Conservation (phyloP, 2,888 invertebrate species). For the Mythimna ferrago region DNA sequence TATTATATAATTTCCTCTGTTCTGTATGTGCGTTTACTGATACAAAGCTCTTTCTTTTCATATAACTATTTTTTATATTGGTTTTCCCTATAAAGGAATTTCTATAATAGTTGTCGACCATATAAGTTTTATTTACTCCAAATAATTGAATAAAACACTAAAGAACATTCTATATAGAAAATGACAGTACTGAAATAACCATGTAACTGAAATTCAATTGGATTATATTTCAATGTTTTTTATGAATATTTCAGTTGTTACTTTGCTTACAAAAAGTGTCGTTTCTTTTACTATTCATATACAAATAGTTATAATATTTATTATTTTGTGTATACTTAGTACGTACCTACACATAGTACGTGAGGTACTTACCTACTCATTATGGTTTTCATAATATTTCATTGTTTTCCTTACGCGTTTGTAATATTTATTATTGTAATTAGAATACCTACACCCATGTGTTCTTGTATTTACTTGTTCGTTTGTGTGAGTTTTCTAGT, state of each 20-base stretch:
- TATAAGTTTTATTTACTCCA: neutral
- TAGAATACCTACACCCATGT: constrained; percentile 14
- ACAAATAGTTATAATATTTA: neutral
- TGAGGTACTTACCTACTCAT: constrained; percentile 8
- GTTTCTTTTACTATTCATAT: neutral
- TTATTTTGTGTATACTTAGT: constrained; percentile 2
- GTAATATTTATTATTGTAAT: constrained; percentile 37
- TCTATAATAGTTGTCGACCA: neutral
- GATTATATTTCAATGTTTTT: neutral
- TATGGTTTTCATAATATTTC: constrained; percentile 33
- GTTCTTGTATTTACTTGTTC: constrained; percentile 11
- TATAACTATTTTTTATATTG: neutral
- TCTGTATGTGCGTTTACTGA: neutral
- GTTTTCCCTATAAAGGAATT: neutral
- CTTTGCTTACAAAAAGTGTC: no score
- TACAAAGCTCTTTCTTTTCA: neutral
- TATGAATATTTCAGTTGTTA: neutral
- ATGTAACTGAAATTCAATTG: no score
- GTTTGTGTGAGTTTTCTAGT: constrained; percentile 10
- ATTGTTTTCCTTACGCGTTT: constrained; percentile 47
- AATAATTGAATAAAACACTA: neutral
- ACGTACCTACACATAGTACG: neutral
- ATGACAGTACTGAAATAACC: neutral
- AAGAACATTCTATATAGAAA: neutral
- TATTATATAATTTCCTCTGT: neutral